phyloP scores from a whole-genome alignment of 2,888 invertebrate species.

The Hydrotaea cyrtoneurina region DNA sequence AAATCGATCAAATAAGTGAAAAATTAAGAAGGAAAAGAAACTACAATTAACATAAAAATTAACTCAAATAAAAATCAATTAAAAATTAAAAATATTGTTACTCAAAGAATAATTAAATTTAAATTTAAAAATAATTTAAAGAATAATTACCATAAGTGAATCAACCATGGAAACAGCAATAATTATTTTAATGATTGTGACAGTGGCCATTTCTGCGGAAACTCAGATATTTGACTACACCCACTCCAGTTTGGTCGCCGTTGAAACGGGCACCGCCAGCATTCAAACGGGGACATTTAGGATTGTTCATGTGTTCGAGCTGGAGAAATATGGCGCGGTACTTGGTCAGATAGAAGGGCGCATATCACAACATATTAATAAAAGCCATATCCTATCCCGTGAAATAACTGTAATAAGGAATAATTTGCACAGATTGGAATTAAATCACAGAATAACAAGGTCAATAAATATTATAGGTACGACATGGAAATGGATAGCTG shows the following conservation, averaged over 20 bases:
- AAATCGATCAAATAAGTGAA: not conserved
- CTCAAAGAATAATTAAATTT: constrained; percentile 1
- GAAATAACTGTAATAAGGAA: constrained; percentile 22
- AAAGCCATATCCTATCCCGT: constrained; percentile 2
- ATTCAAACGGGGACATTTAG: constrained; percentile 52
- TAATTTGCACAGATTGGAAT: constrained; percentile 18
- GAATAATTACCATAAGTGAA: not conserved
- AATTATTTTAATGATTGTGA: not conserved
- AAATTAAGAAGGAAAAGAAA: not conserved
- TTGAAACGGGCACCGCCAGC: constrained; percentile 51
- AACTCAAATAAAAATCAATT: not conserved
- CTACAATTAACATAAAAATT: not conserved
- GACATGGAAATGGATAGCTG: constrained; percentile 52
- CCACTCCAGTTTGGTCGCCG: constrained; percentile 45
- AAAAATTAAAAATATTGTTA: not conserved
- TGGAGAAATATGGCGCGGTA: constrained; percentile 34
- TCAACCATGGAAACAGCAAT: not conserved
- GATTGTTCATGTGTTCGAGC: constrained; percentile 54
- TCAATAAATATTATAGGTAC: constrained; percentile 53
- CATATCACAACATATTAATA: not conserved
- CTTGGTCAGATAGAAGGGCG: not conserved
- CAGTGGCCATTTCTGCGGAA: constrained; percentile 21
- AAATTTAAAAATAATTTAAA: not conserved
- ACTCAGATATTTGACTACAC: constrained; percentile 60
- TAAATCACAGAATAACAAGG: constrained; percentile 20